phyloP scores from a whole-genome alignment of 2,113 vertebrate genomes.

The Cephalopterus ornatus region DNA sequence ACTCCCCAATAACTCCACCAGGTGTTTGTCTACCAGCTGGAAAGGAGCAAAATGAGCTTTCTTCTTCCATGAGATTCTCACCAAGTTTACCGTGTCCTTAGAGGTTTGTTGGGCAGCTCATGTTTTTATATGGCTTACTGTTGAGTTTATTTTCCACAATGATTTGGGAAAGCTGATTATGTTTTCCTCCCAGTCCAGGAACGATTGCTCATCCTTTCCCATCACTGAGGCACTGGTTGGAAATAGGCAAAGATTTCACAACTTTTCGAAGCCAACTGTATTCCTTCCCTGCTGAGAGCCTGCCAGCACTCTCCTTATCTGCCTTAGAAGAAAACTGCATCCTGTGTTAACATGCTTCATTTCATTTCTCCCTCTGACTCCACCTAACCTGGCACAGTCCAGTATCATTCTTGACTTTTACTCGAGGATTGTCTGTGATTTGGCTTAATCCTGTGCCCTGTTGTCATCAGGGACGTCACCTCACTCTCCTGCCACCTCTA shows the following conservation, averaged over 20 bases:
- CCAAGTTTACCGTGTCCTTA: not conserved
- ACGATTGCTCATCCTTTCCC: conserved; percentile 27
- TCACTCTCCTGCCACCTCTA: not conserved
- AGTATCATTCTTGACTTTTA: not conserved
- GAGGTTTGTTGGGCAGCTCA: not conserved
- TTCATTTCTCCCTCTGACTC: not conserved
- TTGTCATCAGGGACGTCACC: not conserved
- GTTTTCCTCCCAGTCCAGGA: conserved; percentile 16
- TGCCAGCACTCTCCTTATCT: not conserved
- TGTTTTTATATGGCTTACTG: not conserved
- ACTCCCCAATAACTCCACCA: not conserved
- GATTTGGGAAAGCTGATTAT: not conserved
- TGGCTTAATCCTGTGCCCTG: not conserved
- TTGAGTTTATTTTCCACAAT: not conserved
- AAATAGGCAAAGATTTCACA: conserved; percentile 3
- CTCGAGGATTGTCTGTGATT: not conserved
- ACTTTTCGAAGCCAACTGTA: not conserved
- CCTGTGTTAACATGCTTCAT: not conserved
- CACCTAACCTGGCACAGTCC: not conserved
- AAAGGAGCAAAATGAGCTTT: not conserved
- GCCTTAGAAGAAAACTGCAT: not conserved
- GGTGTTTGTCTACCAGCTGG: not conserved
- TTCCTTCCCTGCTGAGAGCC: not conserved
- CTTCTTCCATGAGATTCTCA: not conserved
- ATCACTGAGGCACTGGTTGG: not conserved